Evolutionary conservation across 2,888 invertebrate species (phyloP), one percentile per base, ranked within the genome.

Genomic region (Notodonta ziczac): DNA sequence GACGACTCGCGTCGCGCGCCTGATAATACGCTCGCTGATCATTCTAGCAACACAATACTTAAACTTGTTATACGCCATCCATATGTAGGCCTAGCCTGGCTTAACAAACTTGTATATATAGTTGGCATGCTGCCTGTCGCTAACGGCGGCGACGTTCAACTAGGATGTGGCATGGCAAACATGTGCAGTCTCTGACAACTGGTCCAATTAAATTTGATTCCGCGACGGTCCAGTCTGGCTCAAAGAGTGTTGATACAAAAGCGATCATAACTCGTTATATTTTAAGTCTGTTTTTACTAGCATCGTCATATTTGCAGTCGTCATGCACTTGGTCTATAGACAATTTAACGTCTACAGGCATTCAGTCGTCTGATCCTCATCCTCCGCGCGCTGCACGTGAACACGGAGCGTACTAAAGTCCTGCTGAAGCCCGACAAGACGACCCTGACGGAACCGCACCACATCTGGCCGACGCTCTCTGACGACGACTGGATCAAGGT

Each of bases 401-500:
- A 99, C 90, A 99, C 99, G 6, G 99, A 99, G 87, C 95, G 99
- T 60, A 99, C 99, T 0, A 99, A 99, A 89, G 99, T 99, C 10
- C 97, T 99, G 57, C 94, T 99, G 60, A 99, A 99, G 87, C 99
- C 99, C 0, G 99, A 99, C 88, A 99, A 99, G 90, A 99, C 99
- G 0, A 99, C 99, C 0, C 97, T 99, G 57, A 99, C 99, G 0
- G 99, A 99, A 88, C 97, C 98, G 0, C 99, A 99, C 94, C 99
- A 99, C 89, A 99, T 99, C 89, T 99, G 99, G 99, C 99, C 99
- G 0, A 98, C 99, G 0, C 94, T 99, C 7, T 96, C 97, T 0
- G 99, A 99, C 82, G 99, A 99, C 80, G 99, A 99, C 91, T 99
- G 99, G 99, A 99, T 99, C 86, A 99, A 99, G 90, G 98, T 99